Evolutionary conservation across 2,888 invertebrate genomes (phyloP), one percentile per base, ranked within the genome.

Genomic region (Apodemia duryi): DNA sequence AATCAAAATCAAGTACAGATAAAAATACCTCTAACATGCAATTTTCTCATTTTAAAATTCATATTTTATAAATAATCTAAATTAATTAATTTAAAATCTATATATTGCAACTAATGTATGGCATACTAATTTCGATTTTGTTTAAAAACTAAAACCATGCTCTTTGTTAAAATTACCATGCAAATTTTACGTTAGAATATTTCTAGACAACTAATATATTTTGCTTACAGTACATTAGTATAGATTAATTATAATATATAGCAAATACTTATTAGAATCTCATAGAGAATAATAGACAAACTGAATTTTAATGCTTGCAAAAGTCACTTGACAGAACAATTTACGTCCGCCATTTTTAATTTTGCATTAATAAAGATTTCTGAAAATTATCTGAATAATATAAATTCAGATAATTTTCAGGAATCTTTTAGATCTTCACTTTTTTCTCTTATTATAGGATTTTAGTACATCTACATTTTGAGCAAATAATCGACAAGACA

Each of bases 31-130:
- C 1, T 46, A 46, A 46, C 46, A 46, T 46, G n/a, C 49, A 49
- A n/a, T 49, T 49, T 6, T n/a, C n/a, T 13, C 10, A 13, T 46
- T 46, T 46, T 13, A 6, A 49, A 46, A n/a, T n/a, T n/a, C 13
- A 49, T 49, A 49, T 6, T n/a, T 6, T 49, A 13, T 49, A 49
- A 49, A 49, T 49, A 49, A 6, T 54, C 11, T 41, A 63, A 49
- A 35, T 54, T 32, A 57, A 38, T 65, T 54, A 62, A 38, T 13
- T 61, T 38, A 43, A 32, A 52, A 63, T 75, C 77, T 78, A 75
- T 75, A 77, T 82, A 85, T 87, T 86, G 84, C 85, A 85, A 73
- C 80, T 84, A 83, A 81, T 81, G 83, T 89, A 89, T 89, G 89
- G 89, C 89, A 88, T 86, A 82, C 79, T 82, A 84, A 80, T 78